Evolutionary conservation across 2,797 vertebrate species (phyloP).

Genomic region (Echiichthys vipera): DNA sequence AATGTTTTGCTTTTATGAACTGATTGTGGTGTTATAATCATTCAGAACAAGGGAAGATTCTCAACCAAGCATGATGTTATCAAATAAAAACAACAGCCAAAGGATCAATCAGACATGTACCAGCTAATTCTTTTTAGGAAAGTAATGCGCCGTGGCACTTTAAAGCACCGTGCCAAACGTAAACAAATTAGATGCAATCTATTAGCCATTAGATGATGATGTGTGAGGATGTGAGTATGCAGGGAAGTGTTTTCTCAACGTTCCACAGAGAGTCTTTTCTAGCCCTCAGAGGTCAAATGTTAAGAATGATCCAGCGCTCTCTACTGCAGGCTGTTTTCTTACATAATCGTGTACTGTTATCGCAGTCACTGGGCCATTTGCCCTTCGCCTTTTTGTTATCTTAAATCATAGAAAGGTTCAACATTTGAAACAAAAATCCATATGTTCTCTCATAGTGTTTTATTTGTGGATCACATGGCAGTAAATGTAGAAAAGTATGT

Average conservation of each 20-base stretch:
- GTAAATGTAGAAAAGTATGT: not conserved
- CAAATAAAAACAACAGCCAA: not conserved
- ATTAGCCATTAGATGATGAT: not conserved
- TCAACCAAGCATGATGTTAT: not conserved
- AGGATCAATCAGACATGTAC: not conserved
- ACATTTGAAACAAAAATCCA: not conserved
- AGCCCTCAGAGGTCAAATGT: slow-evolving; percentile 11
- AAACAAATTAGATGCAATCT: slow-evolving; percentile 4
- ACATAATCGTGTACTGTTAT: slow-evolving; percentile 17
- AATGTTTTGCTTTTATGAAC: slow-evolving; percentile 33
- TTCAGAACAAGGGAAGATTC: not conserved
- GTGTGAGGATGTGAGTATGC: not conserved
- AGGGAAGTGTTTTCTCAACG: not conserved
- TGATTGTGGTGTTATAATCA: not conserved
- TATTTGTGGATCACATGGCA: not conserved
- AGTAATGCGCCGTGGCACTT: not conserved
- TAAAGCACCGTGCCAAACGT: too few species aligned
- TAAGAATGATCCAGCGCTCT: slow-evolving; percentile 1
- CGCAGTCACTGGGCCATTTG: not conserved
- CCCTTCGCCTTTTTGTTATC: slow-evolving; percentile 6
- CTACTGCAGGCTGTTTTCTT: slow-evolving; percentile 16
- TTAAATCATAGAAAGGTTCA: not conserved
- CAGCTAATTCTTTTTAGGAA: not conserved
- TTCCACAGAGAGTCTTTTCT: not conserved
- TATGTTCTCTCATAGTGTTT: not conserved